phyloP scores from a whole-genome alignment of 2,113 vertebrate species.

The Craseonycteris thonglongyai region DNA sequence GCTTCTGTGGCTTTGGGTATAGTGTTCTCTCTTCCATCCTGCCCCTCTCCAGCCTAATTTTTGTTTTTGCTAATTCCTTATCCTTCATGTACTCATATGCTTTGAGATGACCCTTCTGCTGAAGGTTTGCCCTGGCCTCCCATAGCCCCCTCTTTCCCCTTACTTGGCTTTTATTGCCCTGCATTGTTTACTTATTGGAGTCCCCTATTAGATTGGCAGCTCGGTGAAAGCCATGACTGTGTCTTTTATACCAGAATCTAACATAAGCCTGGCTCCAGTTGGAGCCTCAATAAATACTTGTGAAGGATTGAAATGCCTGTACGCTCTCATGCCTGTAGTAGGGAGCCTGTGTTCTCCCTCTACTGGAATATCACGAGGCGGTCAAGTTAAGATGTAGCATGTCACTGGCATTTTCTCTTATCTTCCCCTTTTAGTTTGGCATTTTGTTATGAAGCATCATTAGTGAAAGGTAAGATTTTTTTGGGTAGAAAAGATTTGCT shows the following conservation, averaged over 20 bases:
- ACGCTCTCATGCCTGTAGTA: fast-evolving
- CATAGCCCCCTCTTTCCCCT: background rate
- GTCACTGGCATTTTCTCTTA: background rate
- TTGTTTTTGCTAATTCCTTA: background rate
- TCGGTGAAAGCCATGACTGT: background rate
- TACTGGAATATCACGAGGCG: background rate
- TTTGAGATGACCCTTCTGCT: background rate
- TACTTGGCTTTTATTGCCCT: background rate
- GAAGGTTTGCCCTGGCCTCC: background rate
- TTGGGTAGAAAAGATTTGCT: constrained; percentile 3
- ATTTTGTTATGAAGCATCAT: constrained; percentile 5
- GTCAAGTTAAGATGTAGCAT: background rate
- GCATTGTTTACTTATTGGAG: background rate
- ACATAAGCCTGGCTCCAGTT: background rate
- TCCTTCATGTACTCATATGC: background rate
- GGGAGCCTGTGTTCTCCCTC: background rate
- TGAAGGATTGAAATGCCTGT: background rate
- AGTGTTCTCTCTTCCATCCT: background rate
- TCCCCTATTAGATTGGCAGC: fast-evolving
- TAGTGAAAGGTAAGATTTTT: constrained; percentile 35
- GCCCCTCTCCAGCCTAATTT: background rate
- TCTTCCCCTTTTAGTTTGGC: background rate
- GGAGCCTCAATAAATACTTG: background rate
- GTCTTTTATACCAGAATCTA: background rate
- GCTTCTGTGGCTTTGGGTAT: background rate